phyloP scores from a whole-genome alignment of 2,888 invertebrate genomes.

The Exephanes ischioxanthus region DNA sequence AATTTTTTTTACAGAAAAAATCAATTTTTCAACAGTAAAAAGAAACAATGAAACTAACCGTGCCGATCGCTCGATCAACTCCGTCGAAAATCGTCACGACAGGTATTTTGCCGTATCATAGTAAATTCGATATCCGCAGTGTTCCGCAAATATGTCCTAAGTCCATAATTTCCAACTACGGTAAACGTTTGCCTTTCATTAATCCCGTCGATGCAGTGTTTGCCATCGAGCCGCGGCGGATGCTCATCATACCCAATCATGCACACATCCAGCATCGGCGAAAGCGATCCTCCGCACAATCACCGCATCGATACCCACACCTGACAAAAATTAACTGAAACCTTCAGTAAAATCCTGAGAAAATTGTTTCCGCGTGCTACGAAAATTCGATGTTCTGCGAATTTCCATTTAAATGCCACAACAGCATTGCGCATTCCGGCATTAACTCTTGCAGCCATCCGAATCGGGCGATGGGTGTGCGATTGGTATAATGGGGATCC shows the following conservation, averaged over 20 bases:
- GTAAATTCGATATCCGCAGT: neutral
- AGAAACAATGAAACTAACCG: neutral
- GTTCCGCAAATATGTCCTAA: conserved; percentile 25
- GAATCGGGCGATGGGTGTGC: conserved; percentile 39
- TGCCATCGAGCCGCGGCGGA: neutral
- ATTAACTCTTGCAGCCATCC: conserved; percentile 37
- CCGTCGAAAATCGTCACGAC: neutral
- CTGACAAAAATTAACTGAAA: conserved; percentile 13
- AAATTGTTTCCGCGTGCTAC: neutral
- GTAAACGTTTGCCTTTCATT: conserved; percentile 40
- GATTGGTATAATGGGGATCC: conserved; percentile 45
- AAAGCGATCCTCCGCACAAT: neutral
- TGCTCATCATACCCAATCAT: neutral
- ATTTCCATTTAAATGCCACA: conserved; percentile 44
- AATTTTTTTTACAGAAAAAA: no score
- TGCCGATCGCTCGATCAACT: neutral
- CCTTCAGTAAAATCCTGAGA: neutral
- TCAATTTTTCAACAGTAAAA: no score
- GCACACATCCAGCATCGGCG: neutral
- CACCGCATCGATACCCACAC: no score
- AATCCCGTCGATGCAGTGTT: conserved; percentile 17
- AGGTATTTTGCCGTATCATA: neutral
- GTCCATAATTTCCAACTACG: conserved; percentile 27
- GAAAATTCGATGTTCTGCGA: conserved; percentile 28
- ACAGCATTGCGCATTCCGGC: conserved; percentile 40